Conservation (phyloP, 2,888 invertebrate species). For the Tetragonula carbonaria region DNA sequence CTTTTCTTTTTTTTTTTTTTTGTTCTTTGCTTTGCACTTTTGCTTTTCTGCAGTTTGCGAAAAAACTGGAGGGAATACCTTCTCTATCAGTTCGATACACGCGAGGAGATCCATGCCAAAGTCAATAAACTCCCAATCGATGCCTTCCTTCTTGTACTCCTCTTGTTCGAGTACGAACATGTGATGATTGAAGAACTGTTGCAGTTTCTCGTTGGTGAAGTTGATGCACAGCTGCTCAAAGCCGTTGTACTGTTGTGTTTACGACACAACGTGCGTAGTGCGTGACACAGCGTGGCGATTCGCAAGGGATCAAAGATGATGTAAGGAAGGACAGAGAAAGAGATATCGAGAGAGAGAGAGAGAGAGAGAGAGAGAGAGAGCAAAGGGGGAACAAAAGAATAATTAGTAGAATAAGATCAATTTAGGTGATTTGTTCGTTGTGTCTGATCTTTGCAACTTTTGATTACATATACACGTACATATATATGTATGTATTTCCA, state of each 20-base stretch:
- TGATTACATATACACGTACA: neutral
- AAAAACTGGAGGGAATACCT: conserved; percentile 86
- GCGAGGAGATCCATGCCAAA: conserved; percentile 98
- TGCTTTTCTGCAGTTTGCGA: neutral
- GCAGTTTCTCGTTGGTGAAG: conserved; percentile 98
- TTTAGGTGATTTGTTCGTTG: neutral
- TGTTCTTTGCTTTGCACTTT: neutral
- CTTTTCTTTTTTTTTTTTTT: neutral
- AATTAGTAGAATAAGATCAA: conserved; percentile 28
- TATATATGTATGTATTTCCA: too few relatives aligned
- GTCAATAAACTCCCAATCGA: conserved; percentile 98
- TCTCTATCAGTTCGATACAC: conserved; percentile 98
- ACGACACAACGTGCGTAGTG: conserved; percentile 34
- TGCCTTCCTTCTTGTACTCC: conserved; percentile 97
- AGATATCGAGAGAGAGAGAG: neutral
- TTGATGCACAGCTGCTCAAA: conserved; percentile 99
- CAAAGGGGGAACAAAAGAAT: conserved; percentile 10
- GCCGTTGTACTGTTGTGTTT: conserved; percentile 90
- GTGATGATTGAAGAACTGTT: conserved; percentile 99
- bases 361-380: conserved; percentile 16
- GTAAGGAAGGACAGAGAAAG: conserved; percentile 4
- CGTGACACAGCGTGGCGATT: conserved; percentile 35
- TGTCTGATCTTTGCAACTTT: neutral
- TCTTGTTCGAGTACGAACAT: conserved; percentile 99
- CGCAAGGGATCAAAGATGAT: conserved; percentile 21